Evolutionary conservation across 2,888 invertebrate species (phyloP).

Genomic region (Augochlorella aurata): DNA sequence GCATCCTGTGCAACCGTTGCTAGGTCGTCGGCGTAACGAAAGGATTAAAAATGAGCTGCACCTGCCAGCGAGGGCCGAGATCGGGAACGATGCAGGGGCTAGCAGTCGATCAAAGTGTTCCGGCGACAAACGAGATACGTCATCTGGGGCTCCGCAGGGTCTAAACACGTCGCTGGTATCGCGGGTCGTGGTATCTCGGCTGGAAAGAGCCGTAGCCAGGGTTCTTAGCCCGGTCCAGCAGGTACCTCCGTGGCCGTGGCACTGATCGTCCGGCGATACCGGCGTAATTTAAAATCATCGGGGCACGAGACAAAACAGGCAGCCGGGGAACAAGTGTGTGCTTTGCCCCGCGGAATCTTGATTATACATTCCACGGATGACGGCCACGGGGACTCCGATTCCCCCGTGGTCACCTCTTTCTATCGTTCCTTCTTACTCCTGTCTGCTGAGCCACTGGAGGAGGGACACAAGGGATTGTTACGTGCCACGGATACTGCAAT

Average conservation of each 20-base stretch:
- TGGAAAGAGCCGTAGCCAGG: slow-evolving; percentile 69
- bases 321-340: slow-evolving; percentile 74
- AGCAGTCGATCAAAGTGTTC: slow-evolving; percentile 34
- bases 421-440: slow-evolving; percentile 9
- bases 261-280: slow-evolving; percentile 76
- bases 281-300: slow-evolving; percentile 79
- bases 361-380: slow-evolving; percentile 77
- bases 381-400: slow-evolving; percentile 55
- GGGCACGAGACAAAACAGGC: slow-evolving; percentile 77
- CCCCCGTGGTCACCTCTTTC: slow-evolving; percentile 48
- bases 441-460: not conserved
- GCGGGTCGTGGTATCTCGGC: slow-evolving; percentile 67
- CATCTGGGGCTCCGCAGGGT: slow-evolving; percentile 48
- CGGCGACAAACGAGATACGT: slow-evolving; percentile 44
- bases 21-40: not conserved
- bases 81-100: not conserved
- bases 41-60: slow-evolving; percentile 1
- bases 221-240: slow-evolving; percentile 71
- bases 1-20: not conserved
- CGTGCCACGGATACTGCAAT: not conserved
- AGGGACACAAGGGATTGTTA: not conserved
- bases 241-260: slow-evolving; percentile 73
- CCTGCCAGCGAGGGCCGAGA: slow-evolving; percentile 1
- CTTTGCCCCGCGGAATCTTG: slow-evolving; percentile 74
- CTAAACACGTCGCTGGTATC: slow-evolving; percentile 67